A percentile compares a stretch with the other conserved stretches of the same genome.
Conservation (phyloP, 2,888 invertebrate species). For the Leptinotarsa juncta region DNA sequence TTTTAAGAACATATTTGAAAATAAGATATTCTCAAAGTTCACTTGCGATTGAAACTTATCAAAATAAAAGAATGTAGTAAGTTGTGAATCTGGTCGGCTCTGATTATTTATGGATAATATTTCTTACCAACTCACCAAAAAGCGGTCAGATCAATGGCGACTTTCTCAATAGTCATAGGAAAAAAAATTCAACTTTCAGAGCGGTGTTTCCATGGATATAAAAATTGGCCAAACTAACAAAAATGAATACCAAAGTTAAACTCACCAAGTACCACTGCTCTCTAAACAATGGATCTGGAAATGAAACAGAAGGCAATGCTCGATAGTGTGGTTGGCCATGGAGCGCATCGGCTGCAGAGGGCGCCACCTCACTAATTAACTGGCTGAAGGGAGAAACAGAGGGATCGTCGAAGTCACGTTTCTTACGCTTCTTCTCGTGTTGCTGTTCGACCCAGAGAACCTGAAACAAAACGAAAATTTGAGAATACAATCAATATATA, state of each 20-base stretch:
- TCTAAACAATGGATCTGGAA: slow-evolving; percentile 92
- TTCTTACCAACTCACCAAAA: too few species aligned
- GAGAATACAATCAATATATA: neutral
- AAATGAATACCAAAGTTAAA: slow-evolving; percentile 54
- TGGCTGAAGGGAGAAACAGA: slow-evolving; percentile 69
- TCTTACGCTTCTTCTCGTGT: slow-evolving; percentile 85
- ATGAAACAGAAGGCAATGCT: slow-evolving; percentile 66
- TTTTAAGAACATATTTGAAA: too few species aligned
- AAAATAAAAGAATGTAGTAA: too few species aligned
- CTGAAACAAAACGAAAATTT: slow-evolving; percentile 66
- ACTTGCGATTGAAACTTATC: too few species aligned
- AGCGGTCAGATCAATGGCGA: too few species aligned
- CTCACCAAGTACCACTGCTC: slow-evolving; percentile 99
- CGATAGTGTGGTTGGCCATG: slow-evolving; percentile 66
- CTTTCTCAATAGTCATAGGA: too few species aligned
- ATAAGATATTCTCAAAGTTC: too few species aligned
- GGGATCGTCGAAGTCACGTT: slow-evolving; percentile 81
- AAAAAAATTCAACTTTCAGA: too few species aligned
- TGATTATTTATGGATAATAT: too few species aligned
- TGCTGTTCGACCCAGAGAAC: slow-evolving; percentile 97
- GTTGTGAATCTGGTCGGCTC: too few species aligned
- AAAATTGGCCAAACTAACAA: too few species aligned
- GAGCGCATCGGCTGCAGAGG: slow-evolving; percentile 59
- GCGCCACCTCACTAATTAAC: slow-evolving; percentile 65
- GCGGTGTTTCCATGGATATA: too few species aligned